Percentiles rank a stretch among this genome's conserved stretches.
Evolutionary conservation across 2,797 vertebrate genomes (phyloP).

Genomic region (Hipposideros larvatus): DNA sequence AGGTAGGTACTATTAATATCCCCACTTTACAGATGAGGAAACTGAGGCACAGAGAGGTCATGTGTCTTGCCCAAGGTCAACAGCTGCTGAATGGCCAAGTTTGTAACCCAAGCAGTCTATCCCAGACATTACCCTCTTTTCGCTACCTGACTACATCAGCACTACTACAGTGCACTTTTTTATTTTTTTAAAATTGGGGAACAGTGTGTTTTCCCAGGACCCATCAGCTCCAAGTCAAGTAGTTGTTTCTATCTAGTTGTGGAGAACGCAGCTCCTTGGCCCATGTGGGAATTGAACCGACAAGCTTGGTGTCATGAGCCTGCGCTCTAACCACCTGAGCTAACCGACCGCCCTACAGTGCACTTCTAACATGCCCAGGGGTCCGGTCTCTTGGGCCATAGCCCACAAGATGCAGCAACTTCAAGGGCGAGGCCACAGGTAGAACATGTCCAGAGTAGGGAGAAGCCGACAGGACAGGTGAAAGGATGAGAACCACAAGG

Average conservation of each 20-base stretch:
- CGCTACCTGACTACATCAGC: neutral
- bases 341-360: no score
- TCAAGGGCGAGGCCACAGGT: neutral
- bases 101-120: neutral
- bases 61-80: neutral
- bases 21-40: neutral
- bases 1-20: neutral
- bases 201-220: no score
- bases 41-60: neutral
- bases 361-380: neutral
- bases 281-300: no score
- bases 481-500: neutral
- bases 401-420: neutral
- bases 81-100: neutral
- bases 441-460: neutral
- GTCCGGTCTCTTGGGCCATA: neutral
- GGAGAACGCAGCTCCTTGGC: no score
- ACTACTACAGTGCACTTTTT: neutral
- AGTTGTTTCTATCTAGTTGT: no score
- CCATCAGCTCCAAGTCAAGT: no score
- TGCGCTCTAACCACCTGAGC: no score
- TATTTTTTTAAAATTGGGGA: no score
- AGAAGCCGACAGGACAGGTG: neutral
- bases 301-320: no score
- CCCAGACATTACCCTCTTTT: neutral